Evolutionary conservation across 1,140 invertebrate species (phyloP), one percentile per base, ranked within the genome.

Genomic region (Drosophila arawakana): DNA sequence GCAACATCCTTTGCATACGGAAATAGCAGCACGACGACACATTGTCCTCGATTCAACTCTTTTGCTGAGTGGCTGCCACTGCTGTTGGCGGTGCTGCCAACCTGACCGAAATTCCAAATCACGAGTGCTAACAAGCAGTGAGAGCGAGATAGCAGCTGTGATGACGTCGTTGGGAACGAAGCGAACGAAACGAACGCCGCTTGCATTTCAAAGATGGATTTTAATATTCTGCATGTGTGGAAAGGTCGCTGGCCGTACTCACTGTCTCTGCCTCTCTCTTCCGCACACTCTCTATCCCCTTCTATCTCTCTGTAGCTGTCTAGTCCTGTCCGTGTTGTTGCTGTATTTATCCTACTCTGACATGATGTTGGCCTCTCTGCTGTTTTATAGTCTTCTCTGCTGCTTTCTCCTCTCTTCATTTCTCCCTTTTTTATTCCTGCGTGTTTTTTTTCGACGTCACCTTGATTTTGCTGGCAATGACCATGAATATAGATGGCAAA

Each of bases 211-310:
- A 86, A 89, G 84, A 89, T 89, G 84, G 84, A 89, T 89, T 89
- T 89, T 90, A 89, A 89, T 89, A 89, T 89, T 89, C 84, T 89
- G 84, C 84, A 89, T 89, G 84, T 89, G 84, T 89, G 84, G 85
- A 89, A 84, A 89, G 84, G 84, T 89, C 84, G 84, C 84, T 81
- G 84, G 61, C 84, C 84, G 73, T 62, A 78, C 78, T 70, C 25
- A 30, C 25, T 30, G 25, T 30, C 25, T 30, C 25, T 2, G 2
- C 3, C 25, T 30, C 25, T 5, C 25, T 30, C 25, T 30, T 15
- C 15, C 15, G 15, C 25, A 21, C 18, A 21, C 18, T 30, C 25
- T 30, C 25, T 25, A 2, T 25, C 25, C 4, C 25, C 4, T 2
- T 25, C 25, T 25, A 0, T 25, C 4, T 25, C 25, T 3, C 25